phyloP scores from a whole-genome alignment of 2,888 invertebrate species.

The Aspidapion aeneum region DNA sequence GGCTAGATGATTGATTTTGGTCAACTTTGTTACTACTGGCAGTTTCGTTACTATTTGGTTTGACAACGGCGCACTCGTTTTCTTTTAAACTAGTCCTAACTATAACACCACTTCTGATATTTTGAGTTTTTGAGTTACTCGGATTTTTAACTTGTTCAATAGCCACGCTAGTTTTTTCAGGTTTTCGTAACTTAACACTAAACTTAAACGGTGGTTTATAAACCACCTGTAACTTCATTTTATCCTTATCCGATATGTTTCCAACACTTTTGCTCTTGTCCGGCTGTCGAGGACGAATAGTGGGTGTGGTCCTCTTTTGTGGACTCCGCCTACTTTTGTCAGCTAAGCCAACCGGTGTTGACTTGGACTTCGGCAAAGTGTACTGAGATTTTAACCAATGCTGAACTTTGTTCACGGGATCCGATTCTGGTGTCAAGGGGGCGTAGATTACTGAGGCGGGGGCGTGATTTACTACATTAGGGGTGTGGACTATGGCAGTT shows the following conservation, averaged over 20 bases:
- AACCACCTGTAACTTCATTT: conserved; percentile 77
- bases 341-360: conserved; percentile 63
- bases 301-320: conserved; percentile 45
- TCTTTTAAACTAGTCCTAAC: conserved; percentile 42
- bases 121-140: too few species aligned
- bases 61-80: conserved; percentile 3
- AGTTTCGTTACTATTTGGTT: background rate
- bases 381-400: conserved; percentile 78
- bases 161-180: conserved; percentile 63
- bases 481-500: too few species aligned
- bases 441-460: conserved; percentile 18
- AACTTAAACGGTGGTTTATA: conserved; percentile 87
- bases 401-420: conserved; percentile 75
- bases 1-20: background rate
- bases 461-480: conserved; percentile 47
- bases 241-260: conserved; percentile 59
- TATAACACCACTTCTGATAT: conserved; percentile 49
- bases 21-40: background rate
- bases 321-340: conserved; percentile 55
- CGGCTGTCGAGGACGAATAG: conserved; percentile 49
- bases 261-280: conserved; percentile 68
- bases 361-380: conserved; percentile 76
- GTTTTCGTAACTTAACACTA: conserved; percentile 73
- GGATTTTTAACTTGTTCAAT: conserved; percentile 54
- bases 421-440: conserved; percentile 41